Percentiles rank a stretch among this genome's conserved stretches.
Conservation (phyloP, 2,888 invertebrate genomes). For the Amblyteles armatorius region DNA sequence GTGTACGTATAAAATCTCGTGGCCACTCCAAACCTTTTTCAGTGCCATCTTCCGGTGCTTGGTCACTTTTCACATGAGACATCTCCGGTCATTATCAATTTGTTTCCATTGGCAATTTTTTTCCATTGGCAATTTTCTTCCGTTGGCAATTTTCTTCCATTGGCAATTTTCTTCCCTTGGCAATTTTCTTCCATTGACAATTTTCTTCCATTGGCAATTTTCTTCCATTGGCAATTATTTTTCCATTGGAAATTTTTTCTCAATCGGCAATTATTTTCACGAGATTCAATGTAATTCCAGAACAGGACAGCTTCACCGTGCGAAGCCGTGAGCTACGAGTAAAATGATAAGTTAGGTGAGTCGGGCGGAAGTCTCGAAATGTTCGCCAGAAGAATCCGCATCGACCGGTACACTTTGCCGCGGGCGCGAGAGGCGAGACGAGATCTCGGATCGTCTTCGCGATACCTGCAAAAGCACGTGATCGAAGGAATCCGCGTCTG, state of each 20-base stretch:
- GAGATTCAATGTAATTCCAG: neutral
- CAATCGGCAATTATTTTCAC: too few relatives aligned
- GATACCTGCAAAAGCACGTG: constrained; percentile 43
- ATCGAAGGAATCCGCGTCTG: constrained; percentile 48
- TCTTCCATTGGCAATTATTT: too few relatives aligned
- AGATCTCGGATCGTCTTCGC: constrained; percentile 17
- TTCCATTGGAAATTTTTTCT: too few relatives aligned
- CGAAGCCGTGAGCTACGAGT: neutral
- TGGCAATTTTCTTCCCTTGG: too few relatives aligned
- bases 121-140: too few relatives aligned
- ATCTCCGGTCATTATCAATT: neutral
- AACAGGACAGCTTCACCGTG: neutral
- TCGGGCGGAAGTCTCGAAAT: constrained; percentile 53
- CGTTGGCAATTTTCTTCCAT: too few relatives aligned
- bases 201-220: too few relatives aligned
- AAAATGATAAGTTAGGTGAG: constrained; percentile 9
- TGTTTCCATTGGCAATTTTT: neutral
- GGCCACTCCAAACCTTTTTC: neutral
- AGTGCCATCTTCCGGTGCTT: neutral
- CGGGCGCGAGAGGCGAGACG: constrained; percentile 43
- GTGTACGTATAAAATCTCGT: neutral
- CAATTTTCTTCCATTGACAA: too few relatives aligned
- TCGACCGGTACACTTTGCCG: constrained; percentile 30
- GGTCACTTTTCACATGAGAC: neutral
- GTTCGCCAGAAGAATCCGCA: constrained; percentile 48